Conservation (phyloP, 1,140 invertebrate genomes). For the Centruroides vittatus region DNA sequence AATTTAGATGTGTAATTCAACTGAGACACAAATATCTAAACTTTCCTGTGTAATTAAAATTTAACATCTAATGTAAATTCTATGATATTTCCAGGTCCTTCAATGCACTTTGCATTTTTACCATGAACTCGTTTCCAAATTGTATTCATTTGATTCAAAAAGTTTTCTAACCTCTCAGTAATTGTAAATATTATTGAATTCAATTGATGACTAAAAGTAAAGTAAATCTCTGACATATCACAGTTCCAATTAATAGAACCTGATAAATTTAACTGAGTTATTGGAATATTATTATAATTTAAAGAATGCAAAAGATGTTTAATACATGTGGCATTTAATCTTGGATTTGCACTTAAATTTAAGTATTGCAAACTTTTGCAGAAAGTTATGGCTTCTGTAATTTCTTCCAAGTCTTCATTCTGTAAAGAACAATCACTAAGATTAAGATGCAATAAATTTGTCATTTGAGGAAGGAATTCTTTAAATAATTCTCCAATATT, state of each 20-base stretch:
- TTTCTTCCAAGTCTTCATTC: constrained; percentile 1
- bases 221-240: too few relatives aligned
- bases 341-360: constrained; percentile 6
- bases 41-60: too few relatives aligned
- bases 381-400: not conserved
- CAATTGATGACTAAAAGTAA: too few relatives aligned
- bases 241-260: constrained; percentile 3
- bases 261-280: not conserved
- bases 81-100: too few relatives aligned
- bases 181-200: too few relatives aligned
- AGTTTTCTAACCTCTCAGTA: too few relatives aligned
- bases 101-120: too few relatives aligned
- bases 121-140: too few relatives aligned
- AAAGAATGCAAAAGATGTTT: not conserved
- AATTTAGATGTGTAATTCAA: too few relatives aligned
- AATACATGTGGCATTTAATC: not conserved
- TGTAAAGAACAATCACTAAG: constrained; percentile 8
- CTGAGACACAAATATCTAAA: too few relatives aligned
- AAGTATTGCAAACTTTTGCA: not conserved
- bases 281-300: not conserved
- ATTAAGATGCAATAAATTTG: not conserved
- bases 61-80: too few relatives aligned
- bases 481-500: not conserved
- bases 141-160: too few relatives aligned
- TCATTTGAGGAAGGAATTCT: not conserved